A percentile compares a stretch with the other conserved stretches of the same genome.
phyloP scores from a whole-genome alignment of 2,797 vertebrate species.

The Argentina silus region DNA sequence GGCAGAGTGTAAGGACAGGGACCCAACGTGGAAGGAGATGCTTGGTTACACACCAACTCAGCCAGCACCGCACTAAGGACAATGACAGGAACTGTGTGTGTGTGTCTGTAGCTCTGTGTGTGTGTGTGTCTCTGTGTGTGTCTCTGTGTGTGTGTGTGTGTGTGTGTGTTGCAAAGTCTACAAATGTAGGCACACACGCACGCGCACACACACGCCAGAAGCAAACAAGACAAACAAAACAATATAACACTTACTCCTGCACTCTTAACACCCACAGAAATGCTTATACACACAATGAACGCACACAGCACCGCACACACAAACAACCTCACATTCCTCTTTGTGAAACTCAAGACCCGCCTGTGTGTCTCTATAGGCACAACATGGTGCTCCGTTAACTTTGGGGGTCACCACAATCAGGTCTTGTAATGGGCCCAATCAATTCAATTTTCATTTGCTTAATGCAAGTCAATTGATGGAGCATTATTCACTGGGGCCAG shows the following conservation, averaged over 20 bases:
- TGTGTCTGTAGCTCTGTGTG: background rate
- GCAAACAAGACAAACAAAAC: slow-evolving; percentile 18
- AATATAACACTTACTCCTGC: background rate
- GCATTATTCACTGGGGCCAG: slow-evolving; percentile 56
- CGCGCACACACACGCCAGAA: background rate
- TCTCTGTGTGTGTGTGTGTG: background rate
- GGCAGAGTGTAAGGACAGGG: slow-evolving; percentile 39
- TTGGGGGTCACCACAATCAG: slow-evolving; percentile 62
- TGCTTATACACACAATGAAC: background rate
- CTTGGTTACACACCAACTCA: slow-evolving; percentile 18
- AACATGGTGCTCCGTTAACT: slow-evolving; percentile 56
- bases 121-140: background rate
- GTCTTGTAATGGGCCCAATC: slow-evolving; percentile 56
- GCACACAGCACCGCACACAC: background rate
- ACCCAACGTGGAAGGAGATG: slow-evolving; percentile 23
- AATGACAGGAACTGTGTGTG: background rate
- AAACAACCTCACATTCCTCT: slow-evolving; percentile 8
- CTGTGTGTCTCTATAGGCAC: slow-evolving; percentile 34
- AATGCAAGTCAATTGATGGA: slow-evolving; percentile 60
- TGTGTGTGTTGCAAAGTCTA: background rate
- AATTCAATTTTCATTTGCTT: slow-evolving; percentile 68
- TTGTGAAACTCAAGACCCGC: slow-evolving; percentile 37
- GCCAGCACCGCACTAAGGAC: slow-evolving; percentile 2
- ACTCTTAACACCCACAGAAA: no score
- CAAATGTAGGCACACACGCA: background rate